Percentiles rank a stretch among this genome's conserved stretches.
Evolutionary conservation across 2,797 vertebrate species (phyloP).

Genomic region (Hydrolagus colliei): DNA sequence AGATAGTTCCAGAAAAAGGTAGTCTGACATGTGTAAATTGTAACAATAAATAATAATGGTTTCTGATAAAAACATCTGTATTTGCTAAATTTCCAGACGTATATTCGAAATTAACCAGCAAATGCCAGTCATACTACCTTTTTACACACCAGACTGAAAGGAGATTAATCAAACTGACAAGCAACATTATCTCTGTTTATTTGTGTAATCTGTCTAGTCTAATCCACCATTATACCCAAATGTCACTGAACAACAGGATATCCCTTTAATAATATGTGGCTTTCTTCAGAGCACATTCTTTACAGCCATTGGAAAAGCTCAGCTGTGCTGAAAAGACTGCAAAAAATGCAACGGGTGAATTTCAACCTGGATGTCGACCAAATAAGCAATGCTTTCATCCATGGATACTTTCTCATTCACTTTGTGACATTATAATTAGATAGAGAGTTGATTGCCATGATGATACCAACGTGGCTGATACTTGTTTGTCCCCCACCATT

Average conservation of each 20-base stretch:
- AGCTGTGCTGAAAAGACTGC: not conserved
- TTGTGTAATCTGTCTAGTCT: constrained; percentile 35
- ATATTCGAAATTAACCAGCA: constrained; percentile 24
- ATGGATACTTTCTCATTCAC: not conserved
- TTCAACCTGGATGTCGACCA: not conserved
- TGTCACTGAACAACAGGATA: constrained; percentile 29
- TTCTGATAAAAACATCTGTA: constrained; percentile 29
- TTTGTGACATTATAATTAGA: not conserved
- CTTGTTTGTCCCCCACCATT: not conserved
- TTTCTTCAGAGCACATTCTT: constrained; percentile 14
- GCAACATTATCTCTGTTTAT: constrained; percentile 34
- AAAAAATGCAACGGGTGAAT: not conserved
- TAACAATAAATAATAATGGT: not conserved
- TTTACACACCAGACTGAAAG: constrained; percentile 8
- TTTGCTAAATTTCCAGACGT: constrained; percentile 23
- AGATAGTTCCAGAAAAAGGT: not conserved
- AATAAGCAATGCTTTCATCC: not conserved
- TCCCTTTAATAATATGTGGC: constrained; percentile 27
- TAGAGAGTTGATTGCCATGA: not conserved
- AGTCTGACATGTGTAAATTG: not conserved
- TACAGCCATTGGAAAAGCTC: constrained; percentile 2
- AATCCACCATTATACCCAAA: constrained; percentile 26
- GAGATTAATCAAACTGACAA: constrained; percentile 37
- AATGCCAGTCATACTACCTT: constrained; percentile 28
- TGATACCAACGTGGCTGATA: not conserved